Evolutionary conservation across 2,797 vertebrate genomes (phyloP), one percentile per base, ranked within the genome.

Genomic region (Spheniscus humboldti): DNA sequence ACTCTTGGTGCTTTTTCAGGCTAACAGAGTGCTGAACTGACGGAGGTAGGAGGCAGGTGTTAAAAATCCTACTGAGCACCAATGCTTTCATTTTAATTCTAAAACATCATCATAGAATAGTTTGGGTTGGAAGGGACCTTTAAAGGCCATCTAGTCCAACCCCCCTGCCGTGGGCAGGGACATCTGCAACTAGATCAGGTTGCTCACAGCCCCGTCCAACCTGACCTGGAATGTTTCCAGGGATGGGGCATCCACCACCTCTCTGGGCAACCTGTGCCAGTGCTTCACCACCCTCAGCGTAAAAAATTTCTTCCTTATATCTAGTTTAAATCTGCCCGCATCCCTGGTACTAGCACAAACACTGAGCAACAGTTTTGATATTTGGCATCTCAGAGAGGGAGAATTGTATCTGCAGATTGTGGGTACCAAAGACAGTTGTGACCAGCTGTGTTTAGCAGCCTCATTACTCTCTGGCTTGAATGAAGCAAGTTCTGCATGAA

Each of bases 61-160:
- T 84, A 37, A 28, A 79, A 56, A 15, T 23, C 48, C 59, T 72
- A 30, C 66, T 60, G 48, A 52, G 35, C 45, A 14, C 33, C 43
- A 64, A 0, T 2, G 10, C 66, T 28, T 4, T 28, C 3, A 1
- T 43, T 73, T 63, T 28, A 27, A 39, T 33, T 63, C 31, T 12
- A 1, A 52, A 37, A 11, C 73, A 55, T 39, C 39, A 39, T 62
- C 25, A 28, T 9, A 27, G 35, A 19, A 39, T 13, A 6, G 11
- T 28, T 62, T 62, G 37, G 35, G 18, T 39, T 28, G 59, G 59
- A 39, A 28, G 59, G 35, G 35, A 62, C 59, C 18, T 18, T 27
- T 28, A 39, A 12, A 39, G 25, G 35, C 3, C 35, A 39, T 13
- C 37, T 9, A 62, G 35, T 28, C 59, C 59, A 62, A 39, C 25